phyloP scores from a whole-genome alignment of 2,113 vertebrate species.

The Polyodon spathula region DNA sequence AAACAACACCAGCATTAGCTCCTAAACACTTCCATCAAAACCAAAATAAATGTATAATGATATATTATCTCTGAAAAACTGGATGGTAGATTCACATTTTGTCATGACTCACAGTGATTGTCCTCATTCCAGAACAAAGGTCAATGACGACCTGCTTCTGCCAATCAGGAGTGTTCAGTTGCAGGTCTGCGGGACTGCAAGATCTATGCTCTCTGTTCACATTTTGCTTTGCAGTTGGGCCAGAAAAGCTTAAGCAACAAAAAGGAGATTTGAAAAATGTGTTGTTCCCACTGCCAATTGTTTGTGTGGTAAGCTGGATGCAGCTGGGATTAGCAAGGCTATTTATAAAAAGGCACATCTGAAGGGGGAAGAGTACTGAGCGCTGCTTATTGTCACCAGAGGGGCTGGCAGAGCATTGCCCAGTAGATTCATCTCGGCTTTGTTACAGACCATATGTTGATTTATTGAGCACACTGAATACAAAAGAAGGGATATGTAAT shows the following conservation, averaged over 20 bases:
- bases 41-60: neutral
- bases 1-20: too few relatives aligned
- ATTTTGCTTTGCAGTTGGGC: neutral
- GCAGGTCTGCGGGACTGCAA: too few relatives aligned
- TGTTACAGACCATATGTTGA: too few relatives aligned
- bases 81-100: neutral
- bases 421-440: too few relatives aligned
- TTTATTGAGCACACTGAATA: too few relatives aligned
- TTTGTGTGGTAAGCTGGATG: neutral
- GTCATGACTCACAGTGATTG: neutral
- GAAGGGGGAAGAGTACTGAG: neutral
- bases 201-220: too few relatives aligned
- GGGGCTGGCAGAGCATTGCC: neutral
- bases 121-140: neutral
- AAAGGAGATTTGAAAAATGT: neutral
- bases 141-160: neutral
- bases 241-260: neutral
- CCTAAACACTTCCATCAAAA: too few relatives aligned
- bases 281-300: neutral
- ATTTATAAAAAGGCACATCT: neutral
- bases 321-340: neutral
- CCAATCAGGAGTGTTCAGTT: too few relatives aligned
- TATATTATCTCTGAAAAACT: neutral
- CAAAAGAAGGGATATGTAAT: too few relatives aligned
- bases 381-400: neutral